These are phyloP conservation scores for Scaptomyza caliginosa DNA, from an alignment of 2,888 invertebrate genomes.

Conservation along the genomic window DNA sequence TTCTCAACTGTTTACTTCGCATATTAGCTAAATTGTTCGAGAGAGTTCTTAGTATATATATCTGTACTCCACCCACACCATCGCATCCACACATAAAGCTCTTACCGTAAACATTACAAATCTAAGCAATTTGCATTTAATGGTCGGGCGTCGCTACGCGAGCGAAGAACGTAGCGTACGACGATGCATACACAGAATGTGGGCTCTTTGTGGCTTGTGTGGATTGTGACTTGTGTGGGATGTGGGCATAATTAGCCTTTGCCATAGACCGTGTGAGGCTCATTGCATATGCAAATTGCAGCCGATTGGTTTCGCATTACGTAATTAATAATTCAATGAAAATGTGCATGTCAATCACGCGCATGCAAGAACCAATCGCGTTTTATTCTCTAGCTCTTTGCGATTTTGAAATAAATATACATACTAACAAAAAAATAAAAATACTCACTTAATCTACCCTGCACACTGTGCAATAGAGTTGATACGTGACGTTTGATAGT, in stretches of 20 bases:
- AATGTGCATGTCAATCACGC: slow-evolving; percentile 74
- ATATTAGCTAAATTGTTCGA: background rate
- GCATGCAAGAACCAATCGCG: slow-evolving; percentile 38
- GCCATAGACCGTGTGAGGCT: slow-evolving; percentile 43
- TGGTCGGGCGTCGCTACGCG: slow-evolving; percentile 2
- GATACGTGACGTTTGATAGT: too few relatives aligned
- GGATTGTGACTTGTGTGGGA: background rate
- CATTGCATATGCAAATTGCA: slow-evolving; percentile 75
- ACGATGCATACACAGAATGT: background rate
- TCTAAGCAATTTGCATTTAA: slow-evolving; percentile 62
- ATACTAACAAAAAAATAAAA: background rate
- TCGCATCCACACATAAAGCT: background rate
- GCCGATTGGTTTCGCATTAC: slow-evolving; percentile 75
- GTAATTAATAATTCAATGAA: slow-evolving; percentile 75
- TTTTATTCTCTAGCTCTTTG: slow-evolving; percentile 19
- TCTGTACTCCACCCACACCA: background rate
- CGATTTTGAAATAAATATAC: background rate
- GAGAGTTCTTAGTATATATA: too few relatives aligned
- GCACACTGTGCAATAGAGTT: too few relatives aligned
- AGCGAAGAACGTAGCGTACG: slow-evolving; percentile 1
- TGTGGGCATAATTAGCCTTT: slow-evolving; percentile 48
- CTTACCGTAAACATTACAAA: slow-evolving; percentile 9
- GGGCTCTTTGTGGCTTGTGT: background rate
- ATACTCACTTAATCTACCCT: slow-evolving; percentile 2
- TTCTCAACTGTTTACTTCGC: too few relatives aligned